A percentile compares a stretch with the other conserved stretches of the same genome.
Evolutionary conservation across 2,113 vertebrate species (phyloP).

Genomic region (Erpornis zantholeuca): DNA sequence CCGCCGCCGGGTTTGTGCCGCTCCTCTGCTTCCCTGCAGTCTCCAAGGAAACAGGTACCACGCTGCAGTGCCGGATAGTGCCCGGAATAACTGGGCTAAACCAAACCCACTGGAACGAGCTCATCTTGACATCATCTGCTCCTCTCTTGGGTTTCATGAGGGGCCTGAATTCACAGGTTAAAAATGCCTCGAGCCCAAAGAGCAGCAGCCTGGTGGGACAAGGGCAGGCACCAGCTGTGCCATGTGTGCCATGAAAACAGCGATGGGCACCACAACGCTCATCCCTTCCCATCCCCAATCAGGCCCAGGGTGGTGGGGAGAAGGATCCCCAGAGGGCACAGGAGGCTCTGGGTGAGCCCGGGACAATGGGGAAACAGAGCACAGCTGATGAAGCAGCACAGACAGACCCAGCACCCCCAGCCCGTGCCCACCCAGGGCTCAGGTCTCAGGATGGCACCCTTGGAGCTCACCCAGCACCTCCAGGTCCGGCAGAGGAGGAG

Average conservation of each 20-base stretch:
- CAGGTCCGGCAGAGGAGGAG: fast-evolving
- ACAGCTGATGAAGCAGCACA: background rate
- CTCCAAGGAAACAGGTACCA: conserved; percentile 73
- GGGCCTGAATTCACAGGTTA: background rate
- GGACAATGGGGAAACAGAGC: fast-evolving
- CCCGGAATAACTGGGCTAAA: conserved; percentile 14
- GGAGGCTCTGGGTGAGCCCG: background rate
- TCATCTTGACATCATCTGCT: background rate
- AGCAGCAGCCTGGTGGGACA: background rate
- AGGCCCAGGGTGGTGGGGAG: background rate
- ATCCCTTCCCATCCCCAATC: fast-evolving
- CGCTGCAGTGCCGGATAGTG: conserved; percentile 41
- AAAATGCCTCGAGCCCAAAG: background rate
- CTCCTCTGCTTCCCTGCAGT: conserved; percentile 39
- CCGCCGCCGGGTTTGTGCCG: background rate
- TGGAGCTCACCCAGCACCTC: background rate
- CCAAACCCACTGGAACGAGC: background rate
- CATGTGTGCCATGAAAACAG: fast-evolving
- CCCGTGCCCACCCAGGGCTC: background rate
- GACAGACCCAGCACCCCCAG: background rate
- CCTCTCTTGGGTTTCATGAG: background rate
- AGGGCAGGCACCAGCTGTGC: background rate
- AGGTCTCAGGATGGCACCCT: background rate
- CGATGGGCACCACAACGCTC: fast-evolving
- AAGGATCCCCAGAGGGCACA: background rate